A percentile compares a stretch with the other conserved stretches of the same genome.
These are phyloP conservation scores for Oreocharis arfaki DNA, from an alignment of 2,113 vertebrate species.

Conservation along the genomic window DNA sequence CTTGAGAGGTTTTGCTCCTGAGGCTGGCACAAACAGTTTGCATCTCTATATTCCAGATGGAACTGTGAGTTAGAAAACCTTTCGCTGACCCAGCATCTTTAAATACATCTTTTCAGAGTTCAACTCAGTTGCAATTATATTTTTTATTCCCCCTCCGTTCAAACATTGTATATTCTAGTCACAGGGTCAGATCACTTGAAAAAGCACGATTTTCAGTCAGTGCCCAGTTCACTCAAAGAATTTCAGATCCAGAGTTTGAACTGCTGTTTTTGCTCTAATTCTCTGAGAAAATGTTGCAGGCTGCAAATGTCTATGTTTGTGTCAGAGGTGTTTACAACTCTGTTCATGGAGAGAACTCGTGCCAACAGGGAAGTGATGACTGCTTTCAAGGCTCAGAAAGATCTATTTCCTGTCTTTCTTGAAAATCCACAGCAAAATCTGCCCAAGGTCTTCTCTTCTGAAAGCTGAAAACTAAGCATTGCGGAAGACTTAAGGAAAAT, in stretches of 20 bases:
- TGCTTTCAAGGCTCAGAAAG: not conserved
- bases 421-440: not conserved
- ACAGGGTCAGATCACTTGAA: not conserved
- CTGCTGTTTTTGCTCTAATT: not conserved
- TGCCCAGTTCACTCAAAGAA: not conserved
- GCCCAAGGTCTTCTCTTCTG: not conserved
- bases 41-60: not conserved
- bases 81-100: not conserved
- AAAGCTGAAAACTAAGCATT: not conserved
- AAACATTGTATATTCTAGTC: not conserved
- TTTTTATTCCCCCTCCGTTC: not conserved
- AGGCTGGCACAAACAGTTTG: not conserved
- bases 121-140: not conserved
- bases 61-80: not conserved
- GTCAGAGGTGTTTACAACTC: not conserved
- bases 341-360: not conserved
- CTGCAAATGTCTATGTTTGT: not conserved
- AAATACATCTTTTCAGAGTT: not conserved
- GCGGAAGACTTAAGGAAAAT: not conserved
- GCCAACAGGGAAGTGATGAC: not conserved
- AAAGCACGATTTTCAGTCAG: not conserved
- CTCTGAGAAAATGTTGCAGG: not conserved
- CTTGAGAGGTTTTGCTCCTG: not conserved
- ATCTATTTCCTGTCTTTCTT: not conserved
- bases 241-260: not conserved